Evolutionary conservation across 2,888 invertebrate genomes (phyloP).

Genomic region (Onchidella celtica): DNA sequence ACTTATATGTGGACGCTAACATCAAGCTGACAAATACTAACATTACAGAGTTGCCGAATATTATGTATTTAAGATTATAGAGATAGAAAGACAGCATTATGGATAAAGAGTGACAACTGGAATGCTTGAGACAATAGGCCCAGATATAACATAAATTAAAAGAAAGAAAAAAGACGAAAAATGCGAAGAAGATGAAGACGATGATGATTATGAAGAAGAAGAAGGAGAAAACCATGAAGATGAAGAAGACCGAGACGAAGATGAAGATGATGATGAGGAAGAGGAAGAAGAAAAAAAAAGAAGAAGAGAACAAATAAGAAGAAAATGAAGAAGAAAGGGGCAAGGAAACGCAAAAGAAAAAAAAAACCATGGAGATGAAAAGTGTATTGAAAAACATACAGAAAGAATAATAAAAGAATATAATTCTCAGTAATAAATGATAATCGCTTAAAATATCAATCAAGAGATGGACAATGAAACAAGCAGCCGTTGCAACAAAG

Average conservation of each 20-base stretch:
- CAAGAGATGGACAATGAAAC: too few relatives aligned
- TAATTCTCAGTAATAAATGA: neutral
- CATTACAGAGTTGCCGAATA: too few relatives aligned
- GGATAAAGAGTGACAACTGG: too few relatives aligned
- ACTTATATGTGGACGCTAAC: too few relatives aligned
- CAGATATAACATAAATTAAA: too few relatives aligned
- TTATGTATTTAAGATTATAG: too few relatives aligned
- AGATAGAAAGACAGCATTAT: too few relatives aligned
- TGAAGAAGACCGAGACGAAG: neutral
- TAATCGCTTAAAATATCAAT: too few relatives aligned
- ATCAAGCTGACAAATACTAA: too few relatives aligned
- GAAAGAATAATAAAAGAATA: neutral
- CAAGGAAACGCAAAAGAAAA: neutral
- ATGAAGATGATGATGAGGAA: too few relatives aligned
- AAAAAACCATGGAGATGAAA: neutral
- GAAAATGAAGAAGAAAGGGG: neutral
- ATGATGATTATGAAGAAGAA: neutral
- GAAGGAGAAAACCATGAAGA: neutral
- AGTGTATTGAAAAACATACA: neutral
- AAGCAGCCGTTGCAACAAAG: too few relatives aligned
- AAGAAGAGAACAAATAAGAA: neutral
- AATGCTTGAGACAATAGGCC: too few relatives aligned
- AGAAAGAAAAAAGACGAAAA: neutral
- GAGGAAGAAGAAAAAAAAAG: neutral
- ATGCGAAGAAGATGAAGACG: neutral